Evolutionary conservation across 2,888 invertebrate species (phyloP).

Genomic region (Mimachlamys varia): DNA sequence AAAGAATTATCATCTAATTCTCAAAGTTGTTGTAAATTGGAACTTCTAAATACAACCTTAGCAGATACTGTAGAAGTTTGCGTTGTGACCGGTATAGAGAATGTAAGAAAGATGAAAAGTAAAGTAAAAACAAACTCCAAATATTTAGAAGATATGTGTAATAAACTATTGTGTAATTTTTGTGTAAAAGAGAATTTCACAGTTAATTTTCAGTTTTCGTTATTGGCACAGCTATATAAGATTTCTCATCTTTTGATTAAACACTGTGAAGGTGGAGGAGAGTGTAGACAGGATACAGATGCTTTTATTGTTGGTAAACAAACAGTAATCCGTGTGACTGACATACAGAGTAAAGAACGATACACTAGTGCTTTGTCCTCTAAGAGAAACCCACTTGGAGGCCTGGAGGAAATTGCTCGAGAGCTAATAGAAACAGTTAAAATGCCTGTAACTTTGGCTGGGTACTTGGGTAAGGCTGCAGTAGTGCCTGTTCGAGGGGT

Average conservation of each 20-base stretch:
- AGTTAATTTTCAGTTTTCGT: conserved; percentile 59
- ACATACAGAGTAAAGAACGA: conserved; percentile 67
- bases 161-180: conserved; percentile 60
- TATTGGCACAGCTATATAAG: conserved; percentile 65
- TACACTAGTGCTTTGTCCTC: conserved; percentile 54
- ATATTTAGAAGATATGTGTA: conserved; percentile 55
- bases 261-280: conserved; percentile 40
- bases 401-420: conserved; percentile 62
- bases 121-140: conserved; percentile 20
- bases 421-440: conserved; percentile 66
- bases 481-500: conserved; percentile 64
- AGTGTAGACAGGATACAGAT: not conserved
- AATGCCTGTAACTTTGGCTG: conserved; percentile 51
- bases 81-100: conserved; percentile 53
- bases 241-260: conserved; percentile 64
- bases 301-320: conserved; percentile 56
- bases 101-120: conserved; percentile 52
- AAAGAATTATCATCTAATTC: not conserved
- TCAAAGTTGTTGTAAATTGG: conserved; percentile 38
- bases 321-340: conserved; percentile 63
- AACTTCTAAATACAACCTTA: conserved; percentile 45
- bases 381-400: conserved; percentile 59
- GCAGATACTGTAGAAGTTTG: conserved; percentile 51
- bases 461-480: conserved; percentile 39
- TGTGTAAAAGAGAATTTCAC: conserved; percentile 56